A percentile compares a stretch with the other conserved stretches of the same genome.
These are phyloP conservation scores for Ericerus pela DNA, from an alignment of 1,140 invertebrate species.

Conservation along the genomic window DNA sequence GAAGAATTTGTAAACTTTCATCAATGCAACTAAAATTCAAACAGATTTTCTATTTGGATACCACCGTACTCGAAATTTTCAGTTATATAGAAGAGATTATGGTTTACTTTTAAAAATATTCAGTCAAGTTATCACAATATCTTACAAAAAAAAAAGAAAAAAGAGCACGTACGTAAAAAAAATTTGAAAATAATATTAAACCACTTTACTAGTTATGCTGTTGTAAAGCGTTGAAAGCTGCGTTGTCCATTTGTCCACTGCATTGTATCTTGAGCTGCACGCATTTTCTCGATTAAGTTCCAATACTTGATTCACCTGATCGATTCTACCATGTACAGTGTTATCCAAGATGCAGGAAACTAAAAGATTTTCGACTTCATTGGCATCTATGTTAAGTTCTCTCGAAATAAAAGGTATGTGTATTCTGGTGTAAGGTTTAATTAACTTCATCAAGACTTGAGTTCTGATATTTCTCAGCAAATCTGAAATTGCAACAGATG, in stretches of 20 bases:
- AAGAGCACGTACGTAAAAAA: neutral
- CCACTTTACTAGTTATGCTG: constrained; percentile 77
- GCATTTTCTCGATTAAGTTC: constrained; percentile 69
- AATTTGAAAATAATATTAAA: constrained; percentile 5
- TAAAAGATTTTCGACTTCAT: constrained; percentile 90
- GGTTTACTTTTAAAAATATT: too few relatives aligned
- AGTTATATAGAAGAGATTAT: too few relatives aligned
- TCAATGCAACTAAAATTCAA: too few relatives aligned
- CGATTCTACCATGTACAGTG: constrained; percentile 91
- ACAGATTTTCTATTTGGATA: too few relatives aligned
- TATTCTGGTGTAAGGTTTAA: constrained; percentile 95
- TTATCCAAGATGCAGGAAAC: constrained; percentile 98
- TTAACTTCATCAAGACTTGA: constrained; percentile 91
- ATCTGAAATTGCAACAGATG: too few relatives aligned
- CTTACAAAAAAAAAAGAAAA: too few relatives aligned
- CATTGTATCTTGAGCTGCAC: constrained; percentile 73
- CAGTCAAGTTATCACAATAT: too few relatives aligned
- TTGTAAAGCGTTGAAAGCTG: constrained; percentile 77
- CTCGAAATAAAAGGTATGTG: constrained; percentile 96
- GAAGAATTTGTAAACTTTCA: too few relatives aligned
- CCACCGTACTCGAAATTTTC: too few relatives aligned
- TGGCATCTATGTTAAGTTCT: constrained; percentile 89
- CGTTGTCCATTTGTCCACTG: constrained; percentile 90
- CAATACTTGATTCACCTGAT: constrained; percentile 91
- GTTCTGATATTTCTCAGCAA: constrained; percentile 91